Conservation (phyloP, 2,888 invertebrate genomes). For the Tachina grossa region DNA sequence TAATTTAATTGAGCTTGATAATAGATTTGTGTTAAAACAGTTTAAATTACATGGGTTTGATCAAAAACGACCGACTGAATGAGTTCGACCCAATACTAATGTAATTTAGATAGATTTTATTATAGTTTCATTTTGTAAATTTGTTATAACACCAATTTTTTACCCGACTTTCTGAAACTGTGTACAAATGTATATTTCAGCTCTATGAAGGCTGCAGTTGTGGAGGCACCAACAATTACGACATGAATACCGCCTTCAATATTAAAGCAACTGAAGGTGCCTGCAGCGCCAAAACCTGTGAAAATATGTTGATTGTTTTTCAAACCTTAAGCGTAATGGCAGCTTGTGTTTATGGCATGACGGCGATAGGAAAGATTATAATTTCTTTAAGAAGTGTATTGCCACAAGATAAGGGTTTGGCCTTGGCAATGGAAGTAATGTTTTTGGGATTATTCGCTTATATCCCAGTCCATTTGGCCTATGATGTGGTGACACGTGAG, state of each 20-base stretch:
- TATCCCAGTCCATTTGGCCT: conserved; percentile 86
- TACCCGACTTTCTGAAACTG: no score
- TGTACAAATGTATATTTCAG: conserved; percentile 72
- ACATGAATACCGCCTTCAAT: conserved; percentile 69
- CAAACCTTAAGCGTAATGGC: conserved; percentile 82
- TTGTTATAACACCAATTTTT: no score
- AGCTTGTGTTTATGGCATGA: conserved; percentile 81
- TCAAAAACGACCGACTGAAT: no score
- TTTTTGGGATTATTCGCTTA: conserved; percentile 85
- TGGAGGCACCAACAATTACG: conserved; percentile 77
- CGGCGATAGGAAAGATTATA: conserved; percentile 83
- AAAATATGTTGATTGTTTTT: conserved; percentile 83
- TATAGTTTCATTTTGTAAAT: no score
- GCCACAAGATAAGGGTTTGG: conserved; percentile 86
- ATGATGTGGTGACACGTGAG: conserved; percentile 85
- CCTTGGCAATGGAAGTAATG: conserved; percentile 85
- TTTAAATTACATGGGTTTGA: no score
- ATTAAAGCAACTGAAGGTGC: conserved; percentile 84
- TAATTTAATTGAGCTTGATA: no score
- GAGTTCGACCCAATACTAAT: no score
- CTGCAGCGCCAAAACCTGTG: conserved; percentile 84
- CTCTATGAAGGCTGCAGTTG: conserved; percentile 84
- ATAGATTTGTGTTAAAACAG: no score
- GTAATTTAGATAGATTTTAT: no score
- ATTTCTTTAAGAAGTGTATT: conserved; percentile 85